Evolutionary conservation across 2,888 invertebrate species (phyloP), one percentile per base, ranked within the genome.

Genomic region (Vanessa cardui): DNA sequence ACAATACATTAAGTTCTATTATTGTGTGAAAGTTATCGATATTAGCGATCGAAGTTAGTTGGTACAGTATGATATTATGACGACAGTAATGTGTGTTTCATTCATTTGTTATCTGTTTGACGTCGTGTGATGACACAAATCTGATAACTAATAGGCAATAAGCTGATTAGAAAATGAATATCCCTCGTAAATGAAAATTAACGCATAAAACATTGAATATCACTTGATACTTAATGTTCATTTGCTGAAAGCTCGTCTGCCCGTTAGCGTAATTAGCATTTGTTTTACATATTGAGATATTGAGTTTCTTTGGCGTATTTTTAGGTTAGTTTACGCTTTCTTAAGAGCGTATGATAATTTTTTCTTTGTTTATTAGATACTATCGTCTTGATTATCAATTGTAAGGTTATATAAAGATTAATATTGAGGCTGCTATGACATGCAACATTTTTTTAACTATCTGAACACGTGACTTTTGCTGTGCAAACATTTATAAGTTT

Each of bases 111-210:
- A 74, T 77, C 74, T 72, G 60, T 70, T 72, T 70, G 77, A 75
- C 75, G 76, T 73, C 49, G 66, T 69, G 56, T 68, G 70, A 69
- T 69, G 71, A 72, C 73, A 73, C 71, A 73, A 69, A 73, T 67
- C 72, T 72, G 72, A 71, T 74, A 60, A 71, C 65, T 76, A 72
- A 75, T 77, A 70, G 71, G 56, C 73, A 73, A 75, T 77, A 75
- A 73, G 71, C 72, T 67, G 75, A 77, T 77, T 72, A 73, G 62
- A 46, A 58, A 54, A 45, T 45, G 39, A 54, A 59, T 66, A 64
- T 66, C 54, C 58, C 8, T 58, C 49, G 52, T 54, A 54, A 52
- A 50, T 56, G 56, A n/a, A 33, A 47, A 47, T 47, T n/a, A n/a
- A 47, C 7, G n/a, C 47, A 18, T 47, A 18, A 47, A 47, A 47